Evolutionary conservation across 37 sponge, comb jelly and placozoan species (phyloP), one percentile per base, ranked within the genome.

Genomic region (Aplysina aerophoba): DNA sequence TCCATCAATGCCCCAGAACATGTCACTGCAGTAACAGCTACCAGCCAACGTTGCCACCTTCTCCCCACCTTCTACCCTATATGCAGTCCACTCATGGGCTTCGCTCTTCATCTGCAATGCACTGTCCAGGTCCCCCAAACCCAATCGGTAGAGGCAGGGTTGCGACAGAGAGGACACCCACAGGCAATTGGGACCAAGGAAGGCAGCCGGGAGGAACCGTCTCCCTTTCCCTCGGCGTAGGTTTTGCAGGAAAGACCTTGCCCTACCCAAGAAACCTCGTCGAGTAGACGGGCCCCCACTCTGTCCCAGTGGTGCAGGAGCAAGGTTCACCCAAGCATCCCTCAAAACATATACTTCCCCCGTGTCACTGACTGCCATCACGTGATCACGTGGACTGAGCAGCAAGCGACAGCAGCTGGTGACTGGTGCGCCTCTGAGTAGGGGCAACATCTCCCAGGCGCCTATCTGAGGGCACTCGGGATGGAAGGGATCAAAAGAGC

Each of bases 301-400:
- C 12, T 37, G 2, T 6, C 50, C 44, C 16, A 40, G 14, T 5
- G 20, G 78, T 1, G 37, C 53, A 39, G 44, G 40, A 38, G 37
- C 44, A 3, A 30, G 22, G 3, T 38, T 21, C 13, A n/a, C 24
- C 21, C 25, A 17, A 38, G 37, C 53, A 15, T 50, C 78, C 39
- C 78, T 38, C 53, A 75, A 50, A 2, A 75, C 12, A 36, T 36
- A 40, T 2, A 36, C 37, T 4, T 75, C 54, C 14, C 78, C 78
- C 13, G 6, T 19, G 16, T 14, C 16, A 24, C n/a, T 40, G 0
- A 75, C 78, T 15, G n/a, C n/a, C 15, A 75, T 24, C 53, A 75
- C 78, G 53, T 75, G 78, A 50, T 75, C 78, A 40, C 78, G 33
- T 2, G 78, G 78, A 41, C 78, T 41, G 17, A 75, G 20, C 12